Conservation (phyloP, 2,888 invertebrate genomes). For the Epirrhoe alternata region DNA sequence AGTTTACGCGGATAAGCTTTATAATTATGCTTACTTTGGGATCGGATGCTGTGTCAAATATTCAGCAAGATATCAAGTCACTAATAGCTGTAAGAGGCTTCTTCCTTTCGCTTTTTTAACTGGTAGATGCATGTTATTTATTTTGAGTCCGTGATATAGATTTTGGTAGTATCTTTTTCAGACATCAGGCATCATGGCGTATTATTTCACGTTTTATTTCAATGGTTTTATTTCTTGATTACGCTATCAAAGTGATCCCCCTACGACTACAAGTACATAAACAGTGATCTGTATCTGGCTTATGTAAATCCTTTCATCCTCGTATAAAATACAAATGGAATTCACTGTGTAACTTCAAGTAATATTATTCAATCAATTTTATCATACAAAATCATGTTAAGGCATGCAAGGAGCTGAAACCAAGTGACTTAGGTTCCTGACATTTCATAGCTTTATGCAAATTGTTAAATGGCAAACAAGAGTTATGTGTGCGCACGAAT, state of each 20-base stretch:
- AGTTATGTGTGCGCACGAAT: constrained; percentile 50
- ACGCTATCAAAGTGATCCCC: neutral
- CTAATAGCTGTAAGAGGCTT: too few species aligned
- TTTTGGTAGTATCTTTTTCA: too few species aligned
- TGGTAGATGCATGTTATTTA: too few species aligned
- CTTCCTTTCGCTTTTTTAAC: too few species aligned
- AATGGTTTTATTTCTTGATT: too few species aligned
- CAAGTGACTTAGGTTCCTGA: constrained; percentile 28
- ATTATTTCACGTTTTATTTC: too few species aligned
- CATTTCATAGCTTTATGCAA: constrained; percentile 49
- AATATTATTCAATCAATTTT: neutral
- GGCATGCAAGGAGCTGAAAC: constrained; percentile 34
- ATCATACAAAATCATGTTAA: constrained; percentile 29
- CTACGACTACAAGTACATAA: neutral
- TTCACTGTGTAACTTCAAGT: neutral
- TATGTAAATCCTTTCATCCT: neutral
- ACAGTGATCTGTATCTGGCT: neutral
- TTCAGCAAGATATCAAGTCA: too few species aligned
- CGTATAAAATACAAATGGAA: neutral
- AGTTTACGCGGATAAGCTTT: neutral
- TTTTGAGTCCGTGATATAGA: too few species aligned
- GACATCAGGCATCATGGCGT: too few species aligned
- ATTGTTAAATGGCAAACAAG: constrained; percentile 54
- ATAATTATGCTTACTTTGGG: too few species aligned
- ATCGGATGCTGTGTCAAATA: too few species aligned